These are phyloP conservation scores for Rutilus rutilus DNA, from an alignment of 2,113 vertebrate species.

Conservation along the genomic window DNA sequence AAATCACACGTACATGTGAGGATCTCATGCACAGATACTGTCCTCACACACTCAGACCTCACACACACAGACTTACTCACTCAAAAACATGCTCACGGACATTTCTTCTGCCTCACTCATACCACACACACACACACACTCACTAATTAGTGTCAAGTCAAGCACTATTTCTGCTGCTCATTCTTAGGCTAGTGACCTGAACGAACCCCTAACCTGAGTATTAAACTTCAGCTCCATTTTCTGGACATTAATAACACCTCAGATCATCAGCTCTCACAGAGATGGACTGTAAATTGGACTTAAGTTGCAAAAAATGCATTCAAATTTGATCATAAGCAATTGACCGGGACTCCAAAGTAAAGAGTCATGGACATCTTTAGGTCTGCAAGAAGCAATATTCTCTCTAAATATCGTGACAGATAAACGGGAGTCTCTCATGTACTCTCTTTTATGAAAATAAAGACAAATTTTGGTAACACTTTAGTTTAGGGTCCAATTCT, in stretches of 20 bases:
- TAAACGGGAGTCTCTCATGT: background rate
- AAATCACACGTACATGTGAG: conserved; percentile 67
- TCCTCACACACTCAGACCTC: conserved; percentile 27
- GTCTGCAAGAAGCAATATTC: background rate
- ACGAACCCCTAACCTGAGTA: too few relatives aligned
- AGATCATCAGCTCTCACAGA: background rate
- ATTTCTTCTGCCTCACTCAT: background rate
- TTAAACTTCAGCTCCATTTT: background rate
- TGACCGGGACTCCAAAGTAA: background rate
- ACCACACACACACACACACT: conserved; percentile 11
- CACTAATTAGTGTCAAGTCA: conserved; percentile 11
- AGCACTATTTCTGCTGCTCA: background rate
- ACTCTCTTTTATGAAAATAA: background rate
- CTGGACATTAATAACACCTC: background rate
- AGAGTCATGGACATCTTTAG: background rate
- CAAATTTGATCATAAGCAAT: background rate
- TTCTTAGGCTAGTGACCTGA: background rate
- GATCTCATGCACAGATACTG: conserved; percentile 20
- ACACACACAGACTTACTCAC: conserved; percentile 27
- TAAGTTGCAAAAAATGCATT: background rate
- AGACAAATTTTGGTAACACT: background rate
- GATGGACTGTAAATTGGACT: background rate
- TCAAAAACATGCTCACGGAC: conserved; percentile 32
- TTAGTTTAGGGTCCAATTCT: too few relatives aligned
- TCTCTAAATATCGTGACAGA: background rate